phyloP scores from a whole-genome alignment of 2,797 vertebrate species.

The Myotis pilosus region DNA sequence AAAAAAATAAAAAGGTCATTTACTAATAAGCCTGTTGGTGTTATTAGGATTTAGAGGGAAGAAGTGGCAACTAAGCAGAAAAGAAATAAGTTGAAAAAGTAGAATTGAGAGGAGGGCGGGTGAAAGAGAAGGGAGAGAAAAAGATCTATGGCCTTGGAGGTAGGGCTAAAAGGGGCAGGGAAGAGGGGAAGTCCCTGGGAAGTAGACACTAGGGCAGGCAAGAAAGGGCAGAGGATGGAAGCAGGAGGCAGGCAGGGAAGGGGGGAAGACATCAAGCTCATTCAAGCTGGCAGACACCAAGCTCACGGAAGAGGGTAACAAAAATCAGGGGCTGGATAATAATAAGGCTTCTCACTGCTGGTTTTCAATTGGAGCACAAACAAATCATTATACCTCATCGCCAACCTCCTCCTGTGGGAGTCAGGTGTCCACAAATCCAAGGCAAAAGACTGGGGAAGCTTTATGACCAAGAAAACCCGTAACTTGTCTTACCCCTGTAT shows the following conservation, averaged over 20 bases:
- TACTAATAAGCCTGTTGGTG: not conserved
- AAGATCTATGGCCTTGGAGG: not conserved
- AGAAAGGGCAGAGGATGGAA: not conserved
- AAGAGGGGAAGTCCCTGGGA: not conserved
- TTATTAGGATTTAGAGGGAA: not conserved
- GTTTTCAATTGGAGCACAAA: slow-evolving; percentile 65
- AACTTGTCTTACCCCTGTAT: not conserved
- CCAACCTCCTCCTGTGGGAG: slow-evolving; percentile 36
- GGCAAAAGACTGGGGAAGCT: slow-evolving; percentile 20
- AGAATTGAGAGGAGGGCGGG: not conserved
- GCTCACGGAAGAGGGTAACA: slow-evolving; percentile 45
- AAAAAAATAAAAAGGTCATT: not conserved
- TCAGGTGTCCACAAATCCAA: slow-evolving; percentile 60
- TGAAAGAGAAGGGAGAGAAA: not conserved
- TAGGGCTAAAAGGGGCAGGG: not conserved
- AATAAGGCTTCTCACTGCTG: slow-evolving; percentile 44
- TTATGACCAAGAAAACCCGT: not conserved
- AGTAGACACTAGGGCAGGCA: not conserved
- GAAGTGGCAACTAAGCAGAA: not conserved
- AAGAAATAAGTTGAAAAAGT: not conserved
- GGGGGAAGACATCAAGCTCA: not conserved
- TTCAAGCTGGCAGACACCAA: slow-evolving; percentile 31
- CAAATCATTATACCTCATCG: slow-evolving; percentile 62
- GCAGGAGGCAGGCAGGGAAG: not conserved
- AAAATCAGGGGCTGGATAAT: slow-evolving; percentile 64